Evolutionary conservation across 2,113 vertebrate genomes (phyloP).

Genomic region (Amphiprion ocellaris): DNA sequence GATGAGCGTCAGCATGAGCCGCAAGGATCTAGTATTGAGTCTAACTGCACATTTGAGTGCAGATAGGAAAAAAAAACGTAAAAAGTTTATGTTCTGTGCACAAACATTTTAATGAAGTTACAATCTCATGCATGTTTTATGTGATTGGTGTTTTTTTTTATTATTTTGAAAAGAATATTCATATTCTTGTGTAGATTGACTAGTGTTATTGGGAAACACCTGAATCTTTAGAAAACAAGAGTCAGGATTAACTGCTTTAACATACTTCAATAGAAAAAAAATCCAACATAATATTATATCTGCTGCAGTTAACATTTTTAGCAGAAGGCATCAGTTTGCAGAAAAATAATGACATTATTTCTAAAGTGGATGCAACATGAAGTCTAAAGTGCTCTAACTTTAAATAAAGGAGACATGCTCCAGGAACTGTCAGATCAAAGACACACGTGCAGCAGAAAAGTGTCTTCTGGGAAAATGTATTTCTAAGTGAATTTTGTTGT

Average conservation of each 20-base stretch:
- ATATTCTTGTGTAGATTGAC: background rate
- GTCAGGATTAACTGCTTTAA: background rate
- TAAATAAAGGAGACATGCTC: slow-evolving; percentile 44
- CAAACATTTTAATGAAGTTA: background rate
- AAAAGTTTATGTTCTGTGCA: background rate
- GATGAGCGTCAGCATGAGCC: slow-evolving; percentile 1
- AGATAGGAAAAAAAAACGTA: background rate
- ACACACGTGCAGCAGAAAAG: slow-evolving; percentile 41
- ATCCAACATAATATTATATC: too few species aligned
- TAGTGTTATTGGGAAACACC: too few species aligned
- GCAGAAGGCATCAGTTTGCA: too few species aligned
- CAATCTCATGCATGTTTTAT: background rate
- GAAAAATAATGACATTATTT: background rate
- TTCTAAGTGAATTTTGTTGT: slow-evolving; percentile 31
- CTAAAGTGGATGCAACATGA: slow-evolving; percentile 5
- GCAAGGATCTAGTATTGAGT: slow-evolving; percentile 9
- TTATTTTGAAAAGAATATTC: background rate
- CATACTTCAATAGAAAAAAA: too few species aligned
- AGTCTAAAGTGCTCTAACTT: background rate
- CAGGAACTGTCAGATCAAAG: slow-evolving; percentile 61
- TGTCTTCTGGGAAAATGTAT: slow-evolving; percentile 34
- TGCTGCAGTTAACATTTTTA: too few species aligned
- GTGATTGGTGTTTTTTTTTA: too few species aligned
- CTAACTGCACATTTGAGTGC: background rate
- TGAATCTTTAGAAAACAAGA: background rate